A percentile compares a stretch with the other conserved stretches of the same genome.
phyloP scores from a whole-genome alignment of 1,140 invertebrate species.

The Drosophila subobscura region DNA sequence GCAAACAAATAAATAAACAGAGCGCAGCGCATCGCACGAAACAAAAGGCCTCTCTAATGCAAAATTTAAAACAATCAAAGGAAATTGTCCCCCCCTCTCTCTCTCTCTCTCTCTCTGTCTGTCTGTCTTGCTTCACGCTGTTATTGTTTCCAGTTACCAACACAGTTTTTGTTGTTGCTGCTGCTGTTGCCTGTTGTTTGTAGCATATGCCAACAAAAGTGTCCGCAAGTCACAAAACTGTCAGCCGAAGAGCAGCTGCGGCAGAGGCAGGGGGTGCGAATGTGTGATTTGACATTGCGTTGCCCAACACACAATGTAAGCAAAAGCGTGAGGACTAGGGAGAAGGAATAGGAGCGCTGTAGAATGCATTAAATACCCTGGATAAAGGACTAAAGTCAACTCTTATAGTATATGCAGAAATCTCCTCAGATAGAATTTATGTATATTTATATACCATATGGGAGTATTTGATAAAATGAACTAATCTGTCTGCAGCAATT shows the following conservation, averaged over 20 bases:
- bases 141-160: conserved; percentile 17
- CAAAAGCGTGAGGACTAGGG: no score
- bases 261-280: neutral
- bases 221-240: conserved; percentile 39
- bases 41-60: conserved; percentile 38
- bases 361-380: no score
- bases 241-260: conserved; percentile 6
- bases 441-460: no score
- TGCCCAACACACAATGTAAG: conserved; percentile 2
- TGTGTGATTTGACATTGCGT: conserved; percentile 22
- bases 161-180: conserved; percentile 12
- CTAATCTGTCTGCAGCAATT: no score
- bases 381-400: no score
- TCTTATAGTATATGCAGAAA: no score
- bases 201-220: conserved; percentile 25
- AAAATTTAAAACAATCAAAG: conserved; percentile 53
- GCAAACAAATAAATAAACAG: conserved; percentile 33
- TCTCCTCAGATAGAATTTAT: no score
- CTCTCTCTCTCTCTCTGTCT: no score
- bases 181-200: no score
- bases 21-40: conserved; percentile 4
- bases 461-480: no score
- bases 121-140: neutral
- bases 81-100: conserved; percentile 16
- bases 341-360: no score